Base-by-base conservation (phyloP, 2,888 invertebrate species). In the Xanthorhoe spadicearia region DNA sequence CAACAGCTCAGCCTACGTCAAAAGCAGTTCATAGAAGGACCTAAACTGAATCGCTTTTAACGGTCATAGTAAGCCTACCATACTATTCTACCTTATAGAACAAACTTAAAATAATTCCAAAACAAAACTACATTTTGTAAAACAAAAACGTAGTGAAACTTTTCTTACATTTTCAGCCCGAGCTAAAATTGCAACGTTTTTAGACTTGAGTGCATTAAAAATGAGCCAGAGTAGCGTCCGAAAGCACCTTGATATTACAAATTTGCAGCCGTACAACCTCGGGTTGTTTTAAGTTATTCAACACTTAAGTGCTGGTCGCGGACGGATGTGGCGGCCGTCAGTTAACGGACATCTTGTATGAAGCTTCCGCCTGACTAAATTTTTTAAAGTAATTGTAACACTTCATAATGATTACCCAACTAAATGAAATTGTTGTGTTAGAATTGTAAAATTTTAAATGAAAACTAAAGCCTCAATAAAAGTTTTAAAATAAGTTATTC, bases 241-340 rank as follows among this genome's bases (percentile, higher is more conserved):
- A 23, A 32, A 51, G 63, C 53, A 55, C 35, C 58, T 43, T 51
- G 19, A 58, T 68, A 64, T 65, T 60, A 56, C 53, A 53, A 64
- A 61, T 61, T 64, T 68, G 50, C 49, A 52, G 63, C 49, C 55
- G 51, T 23, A 46, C 51, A 52, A 59, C 38, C 60, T 60, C n/a
- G 49, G 46, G 51, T 60, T 55, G 61, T 53, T 64, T 59, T 63
- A 64, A 64, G 58, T 61, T 68, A 64, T 68, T 68, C 64, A 68
- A 61, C 49, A 32, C 43, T 55, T 58, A 48, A 48, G 17, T 7
- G 15, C 8, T 46, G 17, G 15, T 48, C 8, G 15, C 6, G 8
- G 48, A 15, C 15, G 8, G 32, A 4, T 0, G 32, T 15, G 15
- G 17, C 48, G 15, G 15, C 48, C 15, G 48, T 43, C 38, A 43